Conservation (phyloP, 2,113 vertebrate genomes). For the Paramormyrops kingsleyae region DNA sequence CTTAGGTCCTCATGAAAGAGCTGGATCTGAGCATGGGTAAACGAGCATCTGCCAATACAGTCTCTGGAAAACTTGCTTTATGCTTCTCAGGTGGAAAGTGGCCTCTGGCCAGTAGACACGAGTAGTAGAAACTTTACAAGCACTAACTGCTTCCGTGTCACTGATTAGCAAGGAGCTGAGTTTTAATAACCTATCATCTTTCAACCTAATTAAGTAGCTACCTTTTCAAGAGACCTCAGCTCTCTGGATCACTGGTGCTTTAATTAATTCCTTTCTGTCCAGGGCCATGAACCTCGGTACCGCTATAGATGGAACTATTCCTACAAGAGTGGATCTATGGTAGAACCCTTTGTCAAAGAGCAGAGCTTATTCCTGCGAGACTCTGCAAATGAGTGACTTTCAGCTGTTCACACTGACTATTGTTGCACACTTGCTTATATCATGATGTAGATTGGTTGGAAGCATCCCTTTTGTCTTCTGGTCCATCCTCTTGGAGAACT, state of each 20-base stretch:
- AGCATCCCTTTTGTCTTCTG: neutral
- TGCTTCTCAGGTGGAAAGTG: neutral
- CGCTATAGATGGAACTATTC: neutral
- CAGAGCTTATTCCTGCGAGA: neutral
- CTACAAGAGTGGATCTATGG: neutral
- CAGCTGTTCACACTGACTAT: neutral
- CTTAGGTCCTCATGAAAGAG: neutral
- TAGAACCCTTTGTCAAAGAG: neutral
- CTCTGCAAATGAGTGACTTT: neutral
- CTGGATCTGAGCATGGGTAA: neutral
- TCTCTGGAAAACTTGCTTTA: neutral
- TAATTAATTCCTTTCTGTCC: constrained; percentile 2
- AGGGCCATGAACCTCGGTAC: neutral
- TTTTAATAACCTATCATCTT: constrained; percentile 17
- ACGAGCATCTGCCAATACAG: neutral
- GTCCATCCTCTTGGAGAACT: neutral
- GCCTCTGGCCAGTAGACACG: neutral
- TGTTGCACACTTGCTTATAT: neutral
- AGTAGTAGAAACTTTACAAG: neutral
- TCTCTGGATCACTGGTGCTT: constrained; percentile 8
- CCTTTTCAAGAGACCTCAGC: neutral
- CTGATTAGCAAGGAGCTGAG: neutral
- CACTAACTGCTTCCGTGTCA: constrained; percentile 1
- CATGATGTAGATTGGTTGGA: neutral
- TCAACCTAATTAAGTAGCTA: constrained; percentile 15